These are phyloP conservation scores for Pogonomyrmex barbatus DNA, from an alignment of 1,140 invertebrate genomes.

Conservation along the genomic window DNA sequence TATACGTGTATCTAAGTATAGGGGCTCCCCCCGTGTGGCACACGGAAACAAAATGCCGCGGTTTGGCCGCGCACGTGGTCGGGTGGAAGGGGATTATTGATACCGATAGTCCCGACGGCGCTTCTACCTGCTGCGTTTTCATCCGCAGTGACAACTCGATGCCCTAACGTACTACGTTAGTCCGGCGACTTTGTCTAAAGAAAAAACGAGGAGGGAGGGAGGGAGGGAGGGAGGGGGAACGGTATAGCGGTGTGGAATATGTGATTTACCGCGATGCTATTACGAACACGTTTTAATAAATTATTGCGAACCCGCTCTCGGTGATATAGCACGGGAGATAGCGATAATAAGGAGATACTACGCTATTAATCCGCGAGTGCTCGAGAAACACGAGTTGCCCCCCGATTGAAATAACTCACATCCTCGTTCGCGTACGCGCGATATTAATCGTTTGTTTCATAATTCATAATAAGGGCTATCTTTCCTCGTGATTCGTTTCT, in stretches of 20 bases:
- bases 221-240: not conserved
- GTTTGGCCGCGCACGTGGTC: constrained; percentile 17
- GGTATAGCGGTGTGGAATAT: not conserved
- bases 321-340: constrained; percentile 28
- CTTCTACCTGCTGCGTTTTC: constrained; percentile 53
- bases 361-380: constrained; percentile 41
- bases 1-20: not conserved
- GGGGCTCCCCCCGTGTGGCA: constrained; percentile 15
- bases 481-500: not conserved
- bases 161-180: constrained; percentile 20
- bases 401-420: constrained; percentile 34
- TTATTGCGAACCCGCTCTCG: constrained; percentile 42
- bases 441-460: constrained; percentile 28
- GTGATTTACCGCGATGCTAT: constrained; percentile 55
- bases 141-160: constrained; percentile 53
- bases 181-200: not conserved
- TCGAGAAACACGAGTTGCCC: constrained; percentile 35
- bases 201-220: not conserved
- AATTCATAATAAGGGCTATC: not conserved
- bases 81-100: constrained; percentile 36
- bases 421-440: not conserved
- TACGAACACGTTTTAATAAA: constrained; percentile 50
- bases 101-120: constrained; percentile 44
- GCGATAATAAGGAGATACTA: constrained; percentile 51
- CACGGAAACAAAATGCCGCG: constrained; percentile 54